Percentiles rank a stretch among this genome's conserved stretches.
These are phyloP conservation scores for Leptopilina drosophilae DNA, from an alignment of 2,888 invertebrate species.

Conservation along the genomic window DNA sequence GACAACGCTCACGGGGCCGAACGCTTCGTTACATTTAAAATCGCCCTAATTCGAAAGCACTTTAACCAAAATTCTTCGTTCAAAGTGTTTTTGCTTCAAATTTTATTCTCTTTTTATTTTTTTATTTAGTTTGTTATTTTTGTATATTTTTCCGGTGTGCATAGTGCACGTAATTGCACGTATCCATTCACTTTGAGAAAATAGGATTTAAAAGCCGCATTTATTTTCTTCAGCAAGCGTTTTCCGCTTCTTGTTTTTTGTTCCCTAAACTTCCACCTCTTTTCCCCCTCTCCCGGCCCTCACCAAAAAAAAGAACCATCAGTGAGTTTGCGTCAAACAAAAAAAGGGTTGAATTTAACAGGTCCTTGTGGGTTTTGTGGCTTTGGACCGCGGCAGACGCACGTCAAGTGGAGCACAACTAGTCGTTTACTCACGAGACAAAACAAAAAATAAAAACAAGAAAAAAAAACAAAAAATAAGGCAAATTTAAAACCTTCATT, in stretches of 20 bases:
- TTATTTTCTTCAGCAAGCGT: background rate
- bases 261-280: background rate
- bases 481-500: conserved; percentile 46
- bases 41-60: too few species aligned
- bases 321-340: conserved; percentile 53
- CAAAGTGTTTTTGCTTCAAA: too few species aligned
- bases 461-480: too few species aligned
- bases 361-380: conserved; percentile 53
- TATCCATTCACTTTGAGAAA: background rate
- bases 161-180: background rate
- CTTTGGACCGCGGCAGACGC: conserved; percentile 38
- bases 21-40: too few species aligned
- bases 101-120: too few species aligned
- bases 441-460: too few species aligned
- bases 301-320: background rate
- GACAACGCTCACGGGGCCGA: too few species aligned
- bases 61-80: too few species aligned
- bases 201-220: conserved; percentile 5
- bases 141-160: too few species aligned
- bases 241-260: background rate
- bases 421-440: conserved; percentile 60
- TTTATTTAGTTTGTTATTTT: too few species aligned
- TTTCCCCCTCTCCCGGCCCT: background rate
- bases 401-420: conserved; percentile 53
- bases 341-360: conserved; percentile 57